phyloP scores from a whole-genome alignment of 2,113 vertebrate species.

The Crotalus horridus region DNA sequence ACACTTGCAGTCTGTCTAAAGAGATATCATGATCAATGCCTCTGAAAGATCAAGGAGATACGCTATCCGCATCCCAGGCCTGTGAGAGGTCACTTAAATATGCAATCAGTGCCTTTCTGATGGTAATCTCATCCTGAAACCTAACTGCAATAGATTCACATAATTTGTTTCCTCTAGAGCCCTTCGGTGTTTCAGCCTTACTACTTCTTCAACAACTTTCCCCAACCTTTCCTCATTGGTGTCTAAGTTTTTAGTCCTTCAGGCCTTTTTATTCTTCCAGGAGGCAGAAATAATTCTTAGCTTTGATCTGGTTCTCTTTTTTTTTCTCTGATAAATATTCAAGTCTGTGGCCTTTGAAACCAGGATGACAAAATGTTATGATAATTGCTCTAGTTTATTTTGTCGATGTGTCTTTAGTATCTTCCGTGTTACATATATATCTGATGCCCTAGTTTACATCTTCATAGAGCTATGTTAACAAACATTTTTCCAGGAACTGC shows the following conservation, averaged over 20 bases:
- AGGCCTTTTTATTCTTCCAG: background rate
- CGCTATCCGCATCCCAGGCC: background rate
- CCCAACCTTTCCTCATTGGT: background rate
- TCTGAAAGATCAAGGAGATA: background rate
- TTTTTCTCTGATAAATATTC: background rate
- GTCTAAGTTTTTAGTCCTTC: background rate
- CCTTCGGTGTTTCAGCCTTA: background rate
- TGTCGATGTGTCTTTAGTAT: background rate
- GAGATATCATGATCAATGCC: background rate
- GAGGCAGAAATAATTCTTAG: background rate
- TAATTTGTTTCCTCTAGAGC: background rate
- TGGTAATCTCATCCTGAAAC: background rate
- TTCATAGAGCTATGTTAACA: background rate
- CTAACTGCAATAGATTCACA: background rate
- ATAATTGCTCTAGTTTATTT: background rate
- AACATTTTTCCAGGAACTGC: slow-evolving; percentile 80
- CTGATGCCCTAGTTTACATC: background rate
- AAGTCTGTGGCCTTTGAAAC: background rate
- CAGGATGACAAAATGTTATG: background rate
- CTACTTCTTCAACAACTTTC: background rate
- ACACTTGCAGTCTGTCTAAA: background rate
- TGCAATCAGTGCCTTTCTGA: background rate
- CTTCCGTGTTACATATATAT: background rate
- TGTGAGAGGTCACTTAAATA: background rate
- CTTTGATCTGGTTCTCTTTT: background rate